Evolutionary conservation across 2,113 vertebrate genomes (phyloP).

Genomic region (Salvator merianae): DNA sequence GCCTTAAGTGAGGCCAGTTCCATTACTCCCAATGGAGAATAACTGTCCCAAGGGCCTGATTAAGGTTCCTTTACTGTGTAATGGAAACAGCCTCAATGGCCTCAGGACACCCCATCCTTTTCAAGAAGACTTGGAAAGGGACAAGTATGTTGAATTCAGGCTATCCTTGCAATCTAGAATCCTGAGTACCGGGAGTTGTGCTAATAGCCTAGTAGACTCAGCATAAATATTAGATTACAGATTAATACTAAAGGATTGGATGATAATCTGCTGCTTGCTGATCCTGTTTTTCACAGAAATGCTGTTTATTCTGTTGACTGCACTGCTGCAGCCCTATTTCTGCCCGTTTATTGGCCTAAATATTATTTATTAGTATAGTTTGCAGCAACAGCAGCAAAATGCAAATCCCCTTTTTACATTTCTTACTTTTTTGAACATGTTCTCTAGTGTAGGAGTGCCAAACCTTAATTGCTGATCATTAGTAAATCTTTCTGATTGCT

Average conservation of each 20-base stretch:
- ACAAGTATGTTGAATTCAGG: too few species aligned
- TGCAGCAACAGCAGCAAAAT: background rate
- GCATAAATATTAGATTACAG: background rate
- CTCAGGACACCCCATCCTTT: too few species aligned
- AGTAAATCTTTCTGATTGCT: slow-evolving; percentile 25
- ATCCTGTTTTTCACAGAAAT: background rate
- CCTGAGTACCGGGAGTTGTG: too few species aligned
- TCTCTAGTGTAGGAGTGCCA: background rate
- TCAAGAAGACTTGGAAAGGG: too few species aligned
- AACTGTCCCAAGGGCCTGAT: too few species aligned
- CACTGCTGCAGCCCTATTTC: background rate
- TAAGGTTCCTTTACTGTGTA: too few species aligned
- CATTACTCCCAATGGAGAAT: too few species aligned
- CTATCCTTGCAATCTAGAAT: too few species aligned
- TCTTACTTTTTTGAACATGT: background rate
- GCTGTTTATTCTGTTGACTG: background rate
- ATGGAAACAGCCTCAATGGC: too few species aligned
- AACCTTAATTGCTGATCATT: slow-evolving; percentile 8
- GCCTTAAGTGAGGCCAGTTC: too few species aligned
- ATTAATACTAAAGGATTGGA: background rate
- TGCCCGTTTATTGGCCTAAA: slow-evolving; percentile 2
- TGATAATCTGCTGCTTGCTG: background rate
- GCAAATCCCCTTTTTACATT: background rate
- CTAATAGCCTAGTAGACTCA: background rate
- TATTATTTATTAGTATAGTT: background rate